Base-by-base conservation (phyloP, 2,113 vertebrate genomes). In the Calidris pugnax region DNA sequence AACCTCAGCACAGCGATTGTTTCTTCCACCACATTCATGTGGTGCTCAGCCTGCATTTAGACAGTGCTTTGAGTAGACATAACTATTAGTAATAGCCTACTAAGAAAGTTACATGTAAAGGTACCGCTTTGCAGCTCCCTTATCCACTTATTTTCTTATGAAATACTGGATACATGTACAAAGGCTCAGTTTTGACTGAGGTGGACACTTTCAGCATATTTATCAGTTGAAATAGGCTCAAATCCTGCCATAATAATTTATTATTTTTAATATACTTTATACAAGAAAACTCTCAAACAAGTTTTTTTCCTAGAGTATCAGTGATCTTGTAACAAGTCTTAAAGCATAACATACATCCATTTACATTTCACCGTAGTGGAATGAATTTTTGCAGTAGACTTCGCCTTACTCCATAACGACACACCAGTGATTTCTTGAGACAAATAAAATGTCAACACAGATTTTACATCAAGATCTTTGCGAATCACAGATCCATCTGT, bases 381-480 rank as follows among this genome's bases (percentile, higher is more conserved):
- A 62, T 6, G 35, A 77, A 41, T 33, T 56, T 85, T 72, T 85
- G 39, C 21, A 81, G 32, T 39, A 66, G 67, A 33, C 56, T 11
- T 14, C n/a, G 48, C 51, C n/a, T 35, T 67, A 28, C 47, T 57
- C 59, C 23, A 4, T n/a, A 77, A 51, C 7, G 30, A 67, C 60
- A 92, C 35, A 47, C 13, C 35, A 77, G 28, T 73, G 72, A 41
- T 45, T 89, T 77, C 66, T 20, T n/a, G 53, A 95, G 59, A 77
- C 53, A 89, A 85, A 76, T 37, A 85, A 86, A 89, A 82, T 4
- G 18, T 62, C 81, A 89, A 77, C 11, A 28, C 21, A 86, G 33
- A 50, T 92, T 89, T 89, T 73, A 35, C 64, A 57, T 86, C 81
- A 77, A 62, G 66, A 22, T 39, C 71, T 78, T 86, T 39, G 51